These are phyloP conservation scores for Lysandra bellargus DNA, from an alignment of 2,888 invertebrate genomes.

Conservation along the genomic window DNA sequence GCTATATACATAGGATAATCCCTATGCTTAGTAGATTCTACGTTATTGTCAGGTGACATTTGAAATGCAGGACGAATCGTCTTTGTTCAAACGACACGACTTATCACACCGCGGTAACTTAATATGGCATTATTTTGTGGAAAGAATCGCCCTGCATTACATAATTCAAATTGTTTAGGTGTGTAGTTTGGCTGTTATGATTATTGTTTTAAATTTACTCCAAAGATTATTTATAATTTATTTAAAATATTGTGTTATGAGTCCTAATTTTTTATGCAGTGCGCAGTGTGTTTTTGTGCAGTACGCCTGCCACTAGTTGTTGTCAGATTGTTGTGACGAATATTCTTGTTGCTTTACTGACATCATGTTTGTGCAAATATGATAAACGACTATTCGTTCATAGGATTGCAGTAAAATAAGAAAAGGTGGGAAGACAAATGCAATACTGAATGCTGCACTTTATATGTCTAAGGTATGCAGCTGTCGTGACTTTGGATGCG, in stretches of 20 bases:
- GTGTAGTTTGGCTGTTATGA: constrained; percentile 12
- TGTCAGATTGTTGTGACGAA: background rate
- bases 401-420: constrained; percentile 83
- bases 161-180: background rate
- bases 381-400: constrained; percentile 59
- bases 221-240: background rate
- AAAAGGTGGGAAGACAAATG: constrained; percentile 81
- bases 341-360: background rate
- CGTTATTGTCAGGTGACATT: constrained; percentile 23
- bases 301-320: background rate
- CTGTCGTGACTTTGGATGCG: constrained; percentile 47
- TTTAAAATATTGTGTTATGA: background rate
- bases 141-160: background rate
- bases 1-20: background rate
- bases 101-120: background rate
- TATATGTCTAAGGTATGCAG: constrained; percentile 85
- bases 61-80: background rate
- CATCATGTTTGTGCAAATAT: constrained; percentile 29
- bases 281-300: background rate
- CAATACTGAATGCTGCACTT: constrained; percentile 83
- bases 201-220: background rate
- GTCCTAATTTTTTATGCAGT: background rate
- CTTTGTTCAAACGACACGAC: background rate
- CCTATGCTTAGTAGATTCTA: background rate
- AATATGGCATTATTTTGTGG: background rate